Evolutionary conservation across 1,140 invertebrate species (phyloP), one percentile per base, ranked within the genome.

Genomic region (Bombus balteatus): DNA sequence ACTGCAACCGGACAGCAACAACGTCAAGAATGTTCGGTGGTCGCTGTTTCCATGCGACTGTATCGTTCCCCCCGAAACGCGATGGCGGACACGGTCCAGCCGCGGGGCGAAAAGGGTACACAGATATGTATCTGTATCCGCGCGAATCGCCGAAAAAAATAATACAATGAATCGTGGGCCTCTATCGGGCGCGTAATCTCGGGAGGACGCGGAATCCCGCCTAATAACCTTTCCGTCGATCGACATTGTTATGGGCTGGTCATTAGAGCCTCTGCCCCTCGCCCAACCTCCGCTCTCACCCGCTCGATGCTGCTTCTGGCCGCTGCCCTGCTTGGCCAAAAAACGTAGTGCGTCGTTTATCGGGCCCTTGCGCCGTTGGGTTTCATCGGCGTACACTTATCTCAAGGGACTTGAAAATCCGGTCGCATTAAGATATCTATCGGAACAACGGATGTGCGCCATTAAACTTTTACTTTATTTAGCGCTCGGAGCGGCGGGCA

Each of bases 381-480:
- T 85, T 87, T 91, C 91, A 92, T 92, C 88, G 90, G 89, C 87
- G 90, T 89, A 86, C 78, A 89, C 89, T 89, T 91, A 90, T 92
- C 88, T 92, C 79, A 89, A 90, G 91, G 89, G 93, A 94, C 94
- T 94, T 93, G 94, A 95, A 95, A 95, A 95, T 95, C 94, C 94
- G 94, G 94, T 94, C 94, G 94, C 94, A 95, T 95, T 95, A 94
- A 95, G 94, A 95, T 95, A 95, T 94, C 93, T 94, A 95, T 95
- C 94, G 92, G 93, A 95, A 94, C 94, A 95, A 95, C 94, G 94
- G 94, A 94, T 94, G 94, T 94, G 92, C 93, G 89, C 93, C 93
- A 95, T 95, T 94, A 95, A 94, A 95, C 92, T 94, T 95, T 94
- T 94, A 94, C 91, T 94, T 94, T 94, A 94, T 94, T 95, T 94